Percentiles rank a stretch among this genome's conserved stretches.
Evolutionary conservation across 2,113 vertebrate genomes (phyloP).

Genomic region (Stigmatopora nigra): DNA sequence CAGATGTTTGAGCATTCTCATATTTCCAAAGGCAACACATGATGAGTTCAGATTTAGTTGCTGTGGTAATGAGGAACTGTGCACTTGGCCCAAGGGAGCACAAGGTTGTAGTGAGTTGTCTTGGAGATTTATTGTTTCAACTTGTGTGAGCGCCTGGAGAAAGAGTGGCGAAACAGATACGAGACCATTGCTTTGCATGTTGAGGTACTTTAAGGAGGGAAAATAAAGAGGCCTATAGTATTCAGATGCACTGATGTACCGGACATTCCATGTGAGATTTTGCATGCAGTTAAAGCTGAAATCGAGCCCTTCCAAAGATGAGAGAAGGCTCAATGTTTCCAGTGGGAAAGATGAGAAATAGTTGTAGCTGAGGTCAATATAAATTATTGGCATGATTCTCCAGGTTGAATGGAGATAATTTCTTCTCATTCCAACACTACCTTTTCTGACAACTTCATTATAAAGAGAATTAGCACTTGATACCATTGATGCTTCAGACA

Average conservation of each 20-base stretch:
- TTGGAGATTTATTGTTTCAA: constrained; percentile 66
- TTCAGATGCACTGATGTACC: constrained; percentile 19
- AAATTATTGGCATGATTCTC: constrained; percentile 42
- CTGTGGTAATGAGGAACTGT: background rate
- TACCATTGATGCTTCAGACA: constrained; percentile 37
- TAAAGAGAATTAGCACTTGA: constrained; percentile 50
- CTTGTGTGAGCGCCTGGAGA: constrained; percentile 60
- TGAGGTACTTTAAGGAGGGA: constrained; percentile 56
- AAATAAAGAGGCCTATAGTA: constrained; percentile 24
- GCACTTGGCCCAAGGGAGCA: background rate
- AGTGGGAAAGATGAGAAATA: constrained; percentile 63
- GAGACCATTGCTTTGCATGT: constrained; percentile 66
- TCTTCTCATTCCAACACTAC: constrained; percentile 13
- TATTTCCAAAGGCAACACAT: constrained; percentile 64
- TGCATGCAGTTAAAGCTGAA: constrained; percentile 73
- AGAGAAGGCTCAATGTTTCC: constrained; percentile 61
- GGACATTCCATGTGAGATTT: constrained; percentile 49
- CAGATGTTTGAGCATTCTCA: constrained; percentile 64
- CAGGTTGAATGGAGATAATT: constrained; percentile 44
- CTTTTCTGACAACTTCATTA: constrained; percentile 41
- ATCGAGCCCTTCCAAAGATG: constrained; percentile 64
- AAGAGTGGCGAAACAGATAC: constrained; percentile 56
- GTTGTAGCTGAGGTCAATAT: constrained; percentile 77
- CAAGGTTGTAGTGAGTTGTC: constrained; percentile 70
- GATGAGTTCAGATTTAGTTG: background rate